phyloP scores from a whole-genome alignment of 2,888 invertebrate species.

The Desoria tigrina region DNA sequence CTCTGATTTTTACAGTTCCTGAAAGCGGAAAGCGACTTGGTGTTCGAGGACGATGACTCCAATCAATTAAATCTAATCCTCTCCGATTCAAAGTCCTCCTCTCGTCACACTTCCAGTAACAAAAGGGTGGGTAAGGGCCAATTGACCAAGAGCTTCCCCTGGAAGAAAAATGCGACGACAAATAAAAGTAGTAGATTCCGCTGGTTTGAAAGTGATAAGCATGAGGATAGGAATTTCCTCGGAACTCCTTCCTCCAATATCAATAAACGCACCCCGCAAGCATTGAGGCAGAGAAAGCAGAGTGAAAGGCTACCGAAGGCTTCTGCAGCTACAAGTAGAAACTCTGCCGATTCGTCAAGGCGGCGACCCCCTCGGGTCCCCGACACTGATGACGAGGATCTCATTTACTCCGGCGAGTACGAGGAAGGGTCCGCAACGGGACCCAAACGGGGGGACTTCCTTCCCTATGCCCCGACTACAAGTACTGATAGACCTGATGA shows the following conservation, averaged over 20 bases:
- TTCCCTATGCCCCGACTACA: neutral
- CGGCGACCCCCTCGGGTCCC: slow-evolving; percentile 27
- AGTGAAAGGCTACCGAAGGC: too few species aligned
- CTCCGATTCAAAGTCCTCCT: slow-evolving; percentile 24
- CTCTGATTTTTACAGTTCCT: slow-evolving; percentile 31
- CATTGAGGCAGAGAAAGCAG: slow-evolving; percentile 21
- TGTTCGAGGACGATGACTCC: slow-evolving; percentile 49
- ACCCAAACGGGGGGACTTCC: neutral
- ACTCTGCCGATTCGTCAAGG: neutral
- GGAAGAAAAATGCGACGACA: slow-evolving; percentile 7
- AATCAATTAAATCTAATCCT: slow-evolving; percentile 40
- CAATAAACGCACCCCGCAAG: neutral
- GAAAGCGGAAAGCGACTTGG: slow-evolving; percentile 50
- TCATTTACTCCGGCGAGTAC: slow-evolving; percentile 41
- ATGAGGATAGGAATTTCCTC: neutral
- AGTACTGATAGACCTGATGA: slow-evolving; percentile 30
- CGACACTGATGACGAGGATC: slow-evolving; percentile 50
- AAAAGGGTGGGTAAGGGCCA: neutral
- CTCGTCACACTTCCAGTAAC: neutral
- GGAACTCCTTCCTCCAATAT: neutral
- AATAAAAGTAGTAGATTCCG: neutral
- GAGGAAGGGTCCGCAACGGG: slow-evolving; percentile 26
- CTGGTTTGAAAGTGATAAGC: neutral
- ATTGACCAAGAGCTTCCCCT: slow-evolving; percentile 6
- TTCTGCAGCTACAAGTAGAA: too few species aligned